Evolutionary conservation across 2,888 invertebrate genomes (phyloP).

Genomic region (Tetragonula carbonaria): DNA sequence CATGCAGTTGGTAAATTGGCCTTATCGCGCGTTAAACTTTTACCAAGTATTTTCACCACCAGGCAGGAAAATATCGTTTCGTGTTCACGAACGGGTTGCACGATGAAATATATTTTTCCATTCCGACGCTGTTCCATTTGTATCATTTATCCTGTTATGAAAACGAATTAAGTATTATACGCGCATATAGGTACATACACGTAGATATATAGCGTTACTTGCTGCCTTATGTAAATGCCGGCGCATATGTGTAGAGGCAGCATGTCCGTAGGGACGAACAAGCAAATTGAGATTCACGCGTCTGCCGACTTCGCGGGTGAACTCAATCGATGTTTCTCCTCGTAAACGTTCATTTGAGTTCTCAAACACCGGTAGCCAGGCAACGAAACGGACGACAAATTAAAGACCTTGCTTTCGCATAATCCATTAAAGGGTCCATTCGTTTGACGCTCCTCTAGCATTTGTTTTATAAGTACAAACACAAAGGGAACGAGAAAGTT

Average conservation of each 20-base stretch:
- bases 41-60: too few species aligned
- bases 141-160: constrained; percentile 12
- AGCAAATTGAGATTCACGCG: constrained; percentile 70
- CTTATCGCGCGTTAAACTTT: background rate
- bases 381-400: background rate
- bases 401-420: background rate
- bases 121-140: constrained; percentile 16
- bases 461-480: too few species aligned
- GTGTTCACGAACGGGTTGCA: too few species aligned
- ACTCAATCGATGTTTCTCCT: constrained; percentile 63
- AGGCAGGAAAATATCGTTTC: too few species aligned
- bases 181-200: background rate
- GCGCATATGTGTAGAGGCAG: constrained; percentile 40
- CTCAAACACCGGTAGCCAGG: constrained; percentile 4
- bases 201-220: background rate
- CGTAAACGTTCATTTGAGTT: constrained; percentile 34
- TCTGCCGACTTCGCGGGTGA: constrained; percentile 57
- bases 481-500: background rate
- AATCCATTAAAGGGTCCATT: background rate
- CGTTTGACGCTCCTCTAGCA: too few species aligned
- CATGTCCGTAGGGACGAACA: constrained; percentile 57
- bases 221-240: constrained; percentile 60
- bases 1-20: background rate
- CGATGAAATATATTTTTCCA: constrained; percentile 6
- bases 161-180: constrained; percentile 36